phyloP scores from a whole-genome alignment of 2,888 invertebrate species.

The Pterostichus niger region DNA sequence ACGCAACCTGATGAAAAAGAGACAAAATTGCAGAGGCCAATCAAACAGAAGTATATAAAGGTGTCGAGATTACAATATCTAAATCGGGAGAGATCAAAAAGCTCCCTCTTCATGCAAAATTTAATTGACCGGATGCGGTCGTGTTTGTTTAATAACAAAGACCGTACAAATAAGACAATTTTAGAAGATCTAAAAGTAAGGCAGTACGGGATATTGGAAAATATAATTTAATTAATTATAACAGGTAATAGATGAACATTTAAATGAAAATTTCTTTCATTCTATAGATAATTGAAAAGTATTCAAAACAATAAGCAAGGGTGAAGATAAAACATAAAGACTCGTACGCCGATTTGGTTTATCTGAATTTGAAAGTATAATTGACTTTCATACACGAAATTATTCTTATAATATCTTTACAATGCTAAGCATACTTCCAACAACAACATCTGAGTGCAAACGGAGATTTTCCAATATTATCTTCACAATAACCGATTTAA shows the following conservation, averaged over 20 bases:
- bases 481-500: slow-evolving; percentile 50
- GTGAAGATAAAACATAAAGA: slow-evolving; percentile 19
- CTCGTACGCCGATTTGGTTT: slow-evolving; percentile 14
- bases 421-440: neutral
- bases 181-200: slow-evolving; percentile 59
- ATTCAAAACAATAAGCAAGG: slow-evolving; percentile 49
- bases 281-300: slow-evolving; percentile 55
- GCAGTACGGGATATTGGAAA: no score
- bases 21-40: slow-evolving; percentile 52
- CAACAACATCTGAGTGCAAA: neutral
- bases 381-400: no score
- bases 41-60: slow-evolving; percentile 33
- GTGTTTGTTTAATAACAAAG: slow-evolving; percentile 15
- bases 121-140: neutral
- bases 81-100: neutral
- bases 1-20: slow-evolving; percentile 3
- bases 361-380: slow-evolving; percentile 1
- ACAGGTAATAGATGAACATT: neutral
- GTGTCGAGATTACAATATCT: slow-evolving; percentile 1
- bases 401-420: neutral
- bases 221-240: slow-evolving; percentile 1
- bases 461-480: slow-evolving; percentile 24
- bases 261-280: slow-evolving; percentile 32
- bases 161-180: no score
- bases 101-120: neutral